Evolutionary conservation across 2,113 vertebrate genomes (phyloP).

Genomic region (Periophthalmus modestus): DNA sequence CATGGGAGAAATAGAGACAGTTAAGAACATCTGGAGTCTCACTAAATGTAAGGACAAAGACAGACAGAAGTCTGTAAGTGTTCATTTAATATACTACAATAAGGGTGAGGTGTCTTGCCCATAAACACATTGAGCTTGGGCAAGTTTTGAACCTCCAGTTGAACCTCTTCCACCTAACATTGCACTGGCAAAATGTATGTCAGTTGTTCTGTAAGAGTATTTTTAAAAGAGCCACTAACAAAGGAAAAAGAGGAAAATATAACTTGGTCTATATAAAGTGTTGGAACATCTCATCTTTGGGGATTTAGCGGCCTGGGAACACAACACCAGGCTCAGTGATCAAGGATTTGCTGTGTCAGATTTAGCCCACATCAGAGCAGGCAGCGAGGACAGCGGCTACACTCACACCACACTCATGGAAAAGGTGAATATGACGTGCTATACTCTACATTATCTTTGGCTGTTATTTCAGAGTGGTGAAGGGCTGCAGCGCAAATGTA

Average conservation of each 20-base stretch:
- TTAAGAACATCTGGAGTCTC: neutral
- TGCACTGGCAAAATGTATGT: neutral
- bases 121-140: no score
- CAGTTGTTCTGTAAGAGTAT: neutral
- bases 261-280: conserved; percentile 61
- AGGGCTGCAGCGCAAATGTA: neutral
- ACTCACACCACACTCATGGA: neutral
- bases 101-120: no score
- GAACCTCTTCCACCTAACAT: neutral
- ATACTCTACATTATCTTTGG: neutral
- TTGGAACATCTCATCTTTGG: conserved; percentile 51
- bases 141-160: no score
- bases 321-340: conserved; percentile 64
- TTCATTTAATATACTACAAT: no score
- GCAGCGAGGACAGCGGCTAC: conserved; percentile 20
- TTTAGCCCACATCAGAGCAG: conserved; percentile 51
- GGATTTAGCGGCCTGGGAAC: conserved; percentile 61
- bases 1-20: neutral
- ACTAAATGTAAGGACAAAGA: neutral
- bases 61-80: no score
- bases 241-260: conserved; percentile 32
- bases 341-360: conserved; percentile 58
- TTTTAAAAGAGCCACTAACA: neutral
- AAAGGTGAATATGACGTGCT: neutral
- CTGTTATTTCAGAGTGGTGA: neutral